Evolutionary conservation across 2,113 vertebrate species (phyloP).

Genomic region (Trichomycterus rosablanca): DNA sequence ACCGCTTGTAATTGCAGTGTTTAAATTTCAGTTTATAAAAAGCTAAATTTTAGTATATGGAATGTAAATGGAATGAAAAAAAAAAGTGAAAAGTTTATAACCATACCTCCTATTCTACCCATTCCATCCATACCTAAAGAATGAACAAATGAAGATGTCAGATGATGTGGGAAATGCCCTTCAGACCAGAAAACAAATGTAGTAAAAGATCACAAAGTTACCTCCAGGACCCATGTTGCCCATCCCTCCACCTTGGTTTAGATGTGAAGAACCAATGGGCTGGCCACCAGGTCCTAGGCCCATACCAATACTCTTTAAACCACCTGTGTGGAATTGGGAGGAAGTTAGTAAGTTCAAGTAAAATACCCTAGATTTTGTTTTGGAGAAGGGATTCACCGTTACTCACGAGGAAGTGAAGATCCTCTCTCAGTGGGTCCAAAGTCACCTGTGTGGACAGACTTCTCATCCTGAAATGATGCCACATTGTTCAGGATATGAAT

Average conservation of each 20-base stretch:
- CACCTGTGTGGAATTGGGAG: constrained; percentile 67
- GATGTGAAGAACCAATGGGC: constrained; percentile 87
- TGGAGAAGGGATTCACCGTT: background rate
- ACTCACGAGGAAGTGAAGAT: constrained; percentile 90
- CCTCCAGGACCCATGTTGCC: constrained; percentile 88
- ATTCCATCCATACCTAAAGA: constrained; percentile 86
- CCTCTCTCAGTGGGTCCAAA: constrained; percentile 86
- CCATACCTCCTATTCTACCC: constrained; percentile 94
- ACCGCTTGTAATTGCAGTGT: too few relatives aligned
- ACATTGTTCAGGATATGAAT: background rate
- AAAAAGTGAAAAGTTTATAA: constrained; percentile 11
- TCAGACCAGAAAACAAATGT: background rate
- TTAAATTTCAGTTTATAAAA: too few relatives aligned
- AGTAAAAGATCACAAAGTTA: constrained; percentile 52
- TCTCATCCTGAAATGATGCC: constrained; percentile 79
- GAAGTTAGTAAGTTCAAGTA: background rate
- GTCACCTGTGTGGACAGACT: constrained; percentile 90
- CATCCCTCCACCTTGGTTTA: constrained; percentile 86
- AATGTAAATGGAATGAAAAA: background rate
- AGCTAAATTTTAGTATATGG: too few relatives aligned
- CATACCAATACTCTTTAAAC: constrained; percentile 91
- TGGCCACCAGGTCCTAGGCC: constrained; percentile 94
- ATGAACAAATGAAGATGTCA: background rate
- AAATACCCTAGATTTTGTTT: background rate
- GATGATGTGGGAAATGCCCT: background rate